Evolutionary conservation across 2,797 vertebrate species (phyloP), one percentile per base, ranked within the genome.

Genomic region (Siniperca obscura): DNA sequence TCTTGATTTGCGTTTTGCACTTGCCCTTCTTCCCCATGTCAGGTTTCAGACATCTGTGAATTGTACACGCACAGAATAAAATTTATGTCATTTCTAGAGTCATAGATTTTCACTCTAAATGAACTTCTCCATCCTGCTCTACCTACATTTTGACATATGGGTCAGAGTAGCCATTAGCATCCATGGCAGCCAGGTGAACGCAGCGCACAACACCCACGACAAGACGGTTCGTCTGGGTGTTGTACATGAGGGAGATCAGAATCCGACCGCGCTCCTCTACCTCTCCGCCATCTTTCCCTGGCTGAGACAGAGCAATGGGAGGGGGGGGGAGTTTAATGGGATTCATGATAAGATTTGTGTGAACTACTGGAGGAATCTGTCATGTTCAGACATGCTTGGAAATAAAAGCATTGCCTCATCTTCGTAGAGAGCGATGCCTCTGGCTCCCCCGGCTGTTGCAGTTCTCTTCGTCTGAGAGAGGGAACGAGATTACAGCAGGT

Each of bases 11-110:
- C 0, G 98, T 99, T 96, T 99, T 99, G 92, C 97, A 96, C 91
- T 99, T 99, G 50, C 96, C 97, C 89, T 99, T 99, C 91, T 99
- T 99, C 21, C 98, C 98, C 97, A 99, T 98, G 93, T 99, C 98
- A 7, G 98, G 98, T 92, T 98, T 99, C 92, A 99, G 96, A 93
- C 95, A 97, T 85, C 98, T 99, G 89, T 73, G 70, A 72, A 83
- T 84, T 78, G 81, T 0, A 85, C 30, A 83, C 6, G 21, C 1
- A 70, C 0, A 59, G 1, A 72, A 73, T 57, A 67, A 1, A 7
- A 71, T 67, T 74, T 0, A 50, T 64, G 8, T 0, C 4, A 40
- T 44, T 52, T 60, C 40, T 25, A 7, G 48, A 62, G 2, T 36
- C 10, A 34, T 11, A 14, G 19, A 34, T 76, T 48, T n/a, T 56